These are phyloP conservation scores for Proterorhinus semilunaris DNA, from an alignment of 2,113 vertebrate species.

Conservation along the genomic window DNA sequence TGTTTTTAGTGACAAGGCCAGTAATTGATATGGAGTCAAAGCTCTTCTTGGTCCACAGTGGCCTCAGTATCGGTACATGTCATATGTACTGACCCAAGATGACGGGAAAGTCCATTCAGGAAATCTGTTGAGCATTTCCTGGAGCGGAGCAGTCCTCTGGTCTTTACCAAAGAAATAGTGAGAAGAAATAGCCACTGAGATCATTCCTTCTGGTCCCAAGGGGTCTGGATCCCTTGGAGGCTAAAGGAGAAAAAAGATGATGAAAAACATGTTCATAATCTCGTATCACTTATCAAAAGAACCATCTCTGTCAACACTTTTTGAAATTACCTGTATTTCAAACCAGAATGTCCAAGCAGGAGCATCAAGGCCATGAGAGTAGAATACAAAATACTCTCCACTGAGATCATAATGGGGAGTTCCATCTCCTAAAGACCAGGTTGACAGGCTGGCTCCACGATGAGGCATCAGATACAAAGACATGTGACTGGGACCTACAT, in stretches of 20 bases:
- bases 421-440: slow-evolving; percentile 90
- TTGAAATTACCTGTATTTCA: slow-evolving; percentile 81
- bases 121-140: slow-evolving; percentile 77
- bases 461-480: slow-evolving; percentile 86
- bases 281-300: not conserved
- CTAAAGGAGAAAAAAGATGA: slow-evolving; percentile 35
- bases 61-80: slow-evolving; percentile 82
- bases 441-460: slow-evolving; percentile 75
- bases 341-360: slow-evolving; percentile 90
- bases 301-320: not conserved
- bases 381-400: slow-evolving; percentile 94
- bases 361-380: slow-evolving; percentile 87
- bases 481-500: slow-evolving; percentile 92
- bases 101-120: slow-evolving; percentile 90
- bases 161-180: slow-evolving; percentile 91
- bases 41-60: slow-evolving; percentile 11
- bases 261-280: not conserved
- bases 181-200: slow-evolving; percentile 86
- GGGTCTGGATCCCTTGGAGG: slow-evolving; percentile 70
- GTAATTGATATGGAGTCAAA: not conserved
- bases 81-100: slow-evolving; percentile 92
- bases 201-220: slow-evolving; percentile 77
- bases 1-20: slow-evolving; percentile 27
- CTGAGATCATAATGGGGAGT: slow-evolving; percentile 77
- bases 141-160: slow-evolving; percentile 80